Conservation (phyloP, 2,888 invertebrate genomes). For the Standfussiana lucernea region DNA sequence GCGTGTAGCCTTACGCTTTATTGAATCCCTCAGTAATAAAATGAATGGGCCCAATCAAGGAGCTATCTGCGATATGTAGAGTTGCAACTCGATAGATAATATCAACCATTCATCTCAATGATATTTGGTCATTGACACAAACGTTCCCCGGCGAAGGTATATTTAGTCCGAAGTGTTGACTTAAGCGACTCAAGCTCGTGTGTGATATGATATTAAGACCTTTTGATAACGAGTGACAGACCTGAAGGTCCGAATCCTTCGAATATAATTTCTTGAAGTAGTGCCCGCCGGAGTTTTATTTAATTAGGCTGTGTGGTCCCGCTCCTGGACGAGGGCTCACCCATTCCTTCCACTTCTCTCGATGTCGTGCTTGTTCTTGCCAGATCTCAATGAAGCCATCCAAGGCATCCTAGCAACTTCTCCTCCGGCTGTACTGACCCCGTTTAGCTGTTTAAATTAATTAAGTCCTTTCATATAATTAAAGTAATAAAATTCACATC, state of each 20-base stretch:
- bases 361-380: background rate
- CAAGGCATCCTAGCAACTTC: background rate
- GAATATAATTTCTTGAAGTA: constrained; percentile 4
- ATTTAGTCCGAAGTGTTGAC: constrained; percentile 1
- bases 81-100: constrained; percentile 13
- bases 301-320: too few relatives aligned
- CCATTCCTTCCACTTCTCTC: background rate
- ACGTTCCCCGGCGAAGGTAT: background rate
- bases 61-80: constrained; percentile 38
- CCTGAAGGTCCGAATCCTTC: background rate
- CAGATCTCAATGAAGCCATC: background rate
- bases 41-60: constrained; percentile 54
- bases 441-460: background rate
- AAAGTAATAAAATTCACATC: background rate
- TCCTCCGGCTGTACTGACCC: background rate
- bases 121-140: background rate
- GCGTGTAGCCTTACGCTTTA: constrained; percentile 51
- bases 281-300: background rate
- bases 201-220: too few relatives aligned
- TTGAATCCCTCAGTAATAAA: constrained; percentile 45
- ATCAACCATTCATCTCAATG: constrained; percentile 40
- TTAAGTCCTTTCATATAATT: background rate
- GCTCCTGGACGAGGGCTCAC: background rate
- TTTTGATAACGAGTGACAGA: background rate
- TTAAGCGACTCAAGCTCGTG: background rate